Conservation (phyloP, 2,797 vertebrate genomes). For the Carcharodon carcharias region DNA sequence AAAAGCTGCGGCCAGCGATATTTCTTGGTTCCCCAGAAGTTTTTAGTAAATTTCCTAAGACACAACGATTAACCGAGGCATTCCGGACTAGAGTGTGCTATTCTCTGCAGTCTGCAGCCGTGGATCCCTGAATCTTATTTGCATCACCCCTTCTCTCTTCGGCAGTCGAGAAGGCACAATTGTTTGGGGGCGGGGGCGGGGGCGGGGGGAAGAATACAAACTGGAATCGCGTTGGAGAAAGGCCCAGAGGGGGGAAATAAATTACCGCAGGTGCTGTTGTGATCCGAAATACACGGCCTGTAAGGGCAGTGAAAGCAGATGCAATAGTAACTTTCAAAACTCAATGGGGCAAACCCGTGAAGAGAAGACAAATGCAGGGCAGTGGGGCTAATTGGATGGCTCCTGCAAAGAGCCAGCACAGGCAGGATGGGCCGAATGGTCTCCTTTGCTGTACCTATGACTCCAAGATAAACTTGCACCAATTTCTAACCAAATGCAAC, state of each 20-base stretch:
- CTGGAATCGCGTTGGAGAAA: background rate
- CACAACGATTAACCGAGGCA: background rate
- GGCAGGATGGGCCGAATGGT: background rate
- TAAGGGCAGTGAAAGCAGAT: too few species aligned
- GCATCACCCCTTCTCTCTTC: too few species aligned
- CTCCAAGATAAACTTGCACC: background rate
- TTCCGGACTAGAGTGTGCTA: too few species aligned
- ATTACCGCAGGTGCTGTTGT: too few species aligned
- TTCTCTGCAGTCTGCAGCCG: too few species aligned
- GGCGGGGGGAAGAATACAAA: background rate
- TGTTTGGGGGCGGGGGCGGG: too few species aligned
- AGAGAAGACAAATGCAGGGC: background rate
- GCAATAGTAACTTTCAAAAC: too few species aligned
- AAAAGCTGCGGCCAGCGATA: background rate
- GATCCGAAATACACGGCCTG: too few species aligned
- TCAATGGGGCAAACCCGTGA: too few species aligned
- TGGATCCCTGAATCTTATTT: too few species aligned
- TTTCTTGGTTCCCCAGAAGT: background rate
- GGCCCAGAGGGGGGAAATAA: too few species aligned
- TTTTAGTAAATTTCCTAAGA: background rate
- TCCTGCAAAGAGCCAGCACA: background rate
- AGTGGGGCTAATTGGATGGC: background rate
- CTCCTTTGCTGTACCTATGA: background rate
- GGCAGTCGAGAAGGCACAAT: too few species aligned
- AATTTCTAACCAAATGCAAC: background rate